A percentile compares a stretch with the other conserved stretches of the same genome.
These are phyloP conservation scores for Chrysolina americana DNA, from an alignment of 2,888 invertebrate species.

Conservation along the genomic window DNA sequence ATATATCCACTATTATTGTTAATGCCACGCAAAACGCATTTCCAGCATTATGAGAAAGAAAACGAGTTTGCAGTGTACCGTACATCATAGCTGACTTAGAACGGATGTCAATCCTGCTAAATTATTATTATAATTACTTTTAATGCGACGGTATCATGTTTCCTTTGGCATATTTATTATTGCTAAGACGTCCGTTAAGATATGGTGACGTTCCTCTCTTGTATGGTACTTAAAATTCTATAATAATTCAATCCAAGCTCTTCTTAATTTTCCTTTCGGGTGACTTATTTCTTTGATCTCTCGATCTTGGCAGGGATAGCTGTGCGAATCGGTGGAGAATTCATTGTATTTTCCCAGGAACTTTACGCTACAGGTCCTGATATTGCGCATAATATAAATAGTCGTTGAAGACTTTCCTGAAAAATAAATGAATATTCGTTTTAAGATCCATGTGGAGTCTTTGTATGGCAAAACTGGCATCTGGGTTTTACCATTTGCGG, in stretches of 20 bases:
- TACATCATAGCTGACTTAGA: constrained; percentile 62
- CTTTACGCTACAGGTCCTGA: neutral
- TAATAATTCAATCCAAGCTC: constrained; percentile 49
- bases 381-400: neutral
- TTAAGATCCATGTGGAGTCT: too few species aligned
- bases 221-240: constrained; percentile 53
- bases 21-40: constrained; percentile 40
- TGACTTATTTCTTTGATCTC: constrained; percentile 20
- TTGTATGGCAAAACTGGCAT: too few species aligned
- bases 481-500: too few species aligned
- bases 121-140: constrained; percentile 68
- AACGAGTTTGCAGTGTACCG: constrained; percentile 52
- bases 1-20: constrained; percentile 38
- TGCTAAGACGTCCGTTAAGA: constrained; percentile 54
- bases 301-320: neutral
- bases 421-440: too few species aligned
- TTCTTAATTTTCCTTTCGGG: constrained; percentile 47
- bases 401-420: too few species aligned
- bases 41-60: constrained; percentile 47
- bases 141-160: constrained; percentile 67
- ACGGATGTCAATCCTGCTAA: constrained; percentile 62
- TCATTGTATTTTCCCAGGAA: neutral
- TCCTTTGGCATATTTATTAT: constrained; percentile 66
- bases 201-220: constrained; percentile 55
- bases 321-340: neutral